Base-by-base conservation (phyloP, 2,797 vertebrate species). In the Crypturellus tataupa region DNA sequence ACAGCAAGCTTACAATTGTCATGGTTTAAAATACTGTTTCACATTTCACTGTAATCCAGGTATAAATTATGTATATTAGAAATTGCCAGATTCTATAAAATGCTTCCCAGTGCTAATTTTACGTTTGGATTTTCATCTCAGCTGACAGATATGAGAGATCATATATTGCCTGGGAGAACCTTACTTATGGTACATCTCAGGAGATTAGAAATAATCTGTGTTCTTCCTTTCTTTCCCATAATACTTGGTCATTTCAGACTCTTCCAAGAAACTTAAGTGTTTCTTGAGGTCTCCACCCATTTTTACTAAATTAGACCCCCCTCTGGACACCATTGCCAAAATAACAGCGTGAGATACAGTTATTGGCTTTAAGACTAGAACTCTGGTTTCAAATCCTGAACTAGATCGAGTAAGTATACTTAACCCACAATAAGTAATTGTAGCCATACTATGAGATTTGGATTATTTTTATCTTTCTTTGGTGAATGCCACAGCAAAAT, bases 251-350 rank as follows among this genome's bases (percentile, higher is more conserved):
- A 59, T 33, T 86, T 87, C 69, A 84, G 56, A 64, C 33, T 53
- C 90, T 77, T 94, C 89, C 85, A 89, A 89, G 47, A 80, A 92
- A 89, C 35, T 77, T 37, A 80, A 80, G 76, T 64, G 40, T 37
- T 93, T 83, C 75, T 75, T 73, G 60, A 82, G 70, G 12, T 72
- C 84, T 90, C 94, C 94, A 93, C 80, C 84, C 89, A 76, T 59
- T 94, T 96, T 91, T 71, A 14, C 62, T 89, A 46, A 81, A 46
- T 40, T 71, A 25, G 71, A 70, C 90, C 93, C 71, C 71, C 63
- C 49, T 86, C 9, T 80, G 35, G 68, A 94, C 72, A 63, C 44
- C 35, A 8, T 20, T 69, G 85, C 24, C 80, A 78, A 90, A 81
- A 63, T 58, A 89, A 70, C 56, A 93, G 89, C 35, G 73, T 63